Evolutionary conservation across 2,797 vertebrate genomes (phyloP).

Genomic region (Petrocephalus sullivani): DNA sequence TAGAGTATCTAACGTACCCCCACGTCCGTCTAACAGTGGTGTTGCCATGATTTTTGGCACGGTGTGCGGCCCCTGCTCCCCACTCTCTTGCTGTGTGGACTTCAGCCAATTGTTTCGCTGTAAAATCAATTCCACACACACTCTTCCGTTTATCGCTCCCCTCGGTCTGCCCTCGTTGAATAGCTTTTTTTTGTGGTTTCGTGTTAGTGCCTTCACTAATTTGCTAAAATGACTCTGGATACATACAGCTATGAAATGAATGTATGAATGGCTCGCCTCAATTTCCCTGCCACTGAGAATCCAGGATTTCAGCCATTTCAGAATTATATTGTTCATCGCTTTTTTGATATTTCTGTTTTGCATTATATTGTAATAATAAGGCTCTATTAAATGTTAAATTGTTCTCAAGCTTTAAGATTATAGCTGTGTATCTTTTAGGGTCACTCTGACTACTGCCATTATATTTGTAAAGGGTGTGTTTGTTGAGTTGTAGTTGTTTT

Average conservation of each 20-base stretch:
- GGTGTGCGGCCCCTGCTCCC: neutral
- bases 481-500: neutral
- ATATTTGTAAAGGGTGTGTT: neutral
- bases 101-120: neutral
- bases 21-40: neutral
- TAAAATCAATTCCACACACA: neutral
- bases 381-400: neutral
- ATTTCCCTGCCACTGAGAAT: neutral
- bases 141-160: neutral
- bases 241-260: neutral
- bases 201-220: neutral
- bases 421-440: neutral
- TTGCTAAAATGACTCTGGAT: neutral
- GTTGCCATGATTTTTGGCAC: neutral
- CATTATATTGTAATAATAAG: neutral
- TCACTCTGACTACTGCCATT: neutral
- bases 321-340: neutral
- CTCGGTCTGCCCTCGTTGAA: neutral
- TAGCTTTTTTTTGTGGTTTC: neutral
- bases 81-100: neutral
- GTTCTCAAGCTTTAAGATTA: neutral
- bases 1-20: neutral
- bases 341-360: neutral
- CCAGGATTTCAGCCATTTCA: neutral
- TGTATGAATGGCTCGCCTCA: neutral